Evolutionary conservation across 1,140 invertebrate species (phyloP).

Genomic region (Scaptomyza hsui): DNA sequence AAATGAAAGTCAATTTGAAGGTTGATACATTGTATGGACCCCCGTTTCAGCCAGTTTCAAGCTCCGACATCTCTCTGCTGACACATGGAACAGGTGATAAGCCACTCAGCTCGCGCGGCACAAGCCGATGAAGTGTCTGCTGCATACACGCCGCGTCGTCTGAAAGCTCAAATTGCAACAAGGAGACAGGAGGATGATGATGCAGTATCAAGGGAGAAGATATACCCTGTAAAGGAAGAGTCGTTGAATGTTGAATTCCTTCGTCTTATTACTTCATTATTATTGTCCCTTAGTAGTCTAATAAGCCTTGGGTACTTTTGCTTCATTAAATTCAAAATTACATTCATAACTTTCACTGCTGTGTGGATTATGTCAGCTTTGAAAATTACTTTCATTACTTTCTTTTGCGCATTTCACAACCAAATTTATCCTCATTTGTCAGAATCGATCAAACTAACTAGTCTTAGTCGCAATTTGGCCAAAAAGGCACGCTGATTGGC

Average conservation of each 20-base stretch:
- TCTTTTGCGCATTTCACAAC: constrained; percentile 14
- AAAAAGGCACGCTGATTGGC: constrained; percentile 51
- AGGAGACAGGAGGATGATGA: no score
- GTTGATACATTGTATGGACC: constrained; percentile 71
- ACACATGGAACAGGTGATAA: constrained; percentile 73
- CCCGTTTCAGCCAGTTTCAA: constrained; percentile 58
- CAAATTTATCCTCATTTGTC: constrained; percentile 65
- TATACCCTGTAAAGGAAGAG: constrained; percentile 17
- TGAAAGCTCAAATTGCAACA: no score
- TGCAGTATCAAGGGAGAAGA: no score
- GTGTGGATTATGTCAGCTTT: constrained; percentile 11
- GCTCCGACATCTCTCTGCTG: constrained; percentile 58
- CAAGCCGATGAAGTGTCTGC: constrained; percentile 57
- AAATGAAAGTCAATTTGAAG: constrained; percentile 79
- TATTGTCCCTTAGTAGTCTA: background rate
- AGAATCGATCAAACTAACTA: constrained; percentile 58
- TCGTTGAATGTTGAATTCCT: no score
- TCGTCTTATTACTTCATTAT: background rate
- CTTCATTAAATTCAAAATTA: constrained; percentile 14
- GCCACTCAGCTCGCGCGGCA: constrained; percentile 61
- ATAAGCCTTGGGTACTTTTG: background rate
- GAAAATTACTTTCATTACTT: constrained; percentile 27
- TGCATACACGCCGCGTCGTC: constrained; percentile 1
- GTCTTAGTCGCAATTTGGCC: constrained; percentile 34
- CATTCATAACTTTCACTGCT: constrained; percentile 4